phyloP scores from a whole-genome alignment of 1,140 invertebrate genomes.

The Araneus ventricosus region DNA sequence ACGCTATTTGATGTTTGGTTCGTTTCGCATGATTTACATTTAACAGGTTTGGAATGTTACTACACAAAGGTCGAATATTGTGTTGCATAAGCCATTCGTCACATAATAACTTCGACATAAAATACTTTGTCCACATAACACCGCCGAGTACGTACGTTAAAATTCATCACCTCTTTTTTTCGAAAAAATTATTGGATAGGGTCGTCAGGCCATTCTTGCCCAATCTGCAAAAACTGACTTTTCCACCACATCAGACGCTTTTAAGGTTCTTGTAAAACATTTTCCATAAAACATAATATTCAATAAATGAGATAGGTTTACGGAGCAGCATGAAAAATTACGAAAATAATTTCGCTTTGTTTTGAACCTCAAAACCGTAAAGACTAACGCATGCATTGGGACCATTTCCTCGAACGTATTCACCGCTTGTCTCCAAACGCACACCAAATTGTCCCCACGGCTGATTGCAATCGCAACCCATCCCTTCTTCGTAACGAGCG shows the following conservation, averaged over 20 bases:
- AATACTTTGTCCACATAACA: not conserved
- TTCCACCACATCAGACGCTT: not conserved
- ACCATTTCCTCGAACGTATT: not conserved
- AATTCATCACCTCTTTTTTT: not conserved
- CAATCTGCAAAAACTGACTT: not conserved
- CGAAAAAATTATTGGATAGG: not conserved
- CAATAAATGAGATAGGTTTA: not conserved
- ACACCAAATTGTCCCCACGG: not conserved
- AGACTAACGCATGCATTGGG: not conserved
- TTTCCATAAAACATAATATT: not conserved
- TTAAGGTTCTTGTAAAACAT: not conserved
- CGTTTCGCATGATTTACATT: no score
- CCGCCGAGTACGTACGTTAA: not conserved
- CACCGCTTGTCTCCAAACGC: not conserved
- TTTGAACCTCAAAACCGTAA: not conserved
- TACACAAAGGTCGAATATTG: no score
- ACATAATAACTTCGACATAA: not conserved
- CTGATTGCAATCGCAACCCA: not conserved
- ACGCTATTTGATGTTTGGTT: no score
- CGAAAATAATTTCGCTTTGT: not conserved
- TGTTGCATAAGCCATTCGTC: not conserved
- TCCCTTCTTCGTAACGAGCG: not conserved
- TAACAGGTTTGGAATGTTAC: no score
- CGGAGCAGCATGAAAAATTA: not conserved
- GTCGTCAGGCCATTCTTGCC: not conserved